These are phyloP conservation scores for Aix galericulata DNA, from an alignment of 2,113 vertebrate species.

Conservation along the genomic window DNA sequence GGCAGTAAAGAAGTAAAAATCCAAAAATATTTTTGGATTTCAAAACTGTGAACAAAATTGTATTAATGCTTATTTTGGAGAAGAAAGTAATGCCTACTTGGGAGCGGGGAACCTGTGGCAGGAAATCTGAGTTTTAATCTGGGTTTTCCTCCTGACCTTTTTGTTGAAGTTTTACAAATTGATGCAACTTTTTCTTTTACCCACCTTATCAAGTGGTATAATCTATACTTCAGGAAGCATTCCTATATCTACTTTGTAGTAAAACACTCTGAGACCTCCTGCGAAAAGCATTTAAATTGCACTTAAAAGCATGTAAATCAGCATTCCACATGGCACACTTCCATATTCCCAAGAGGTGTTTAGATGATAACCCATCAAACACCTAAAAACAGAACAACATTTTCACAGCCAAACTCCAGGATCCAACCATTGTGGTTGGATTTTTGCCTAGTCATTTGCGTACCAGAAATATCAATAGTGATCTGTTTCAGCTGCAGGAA, in stretches of 20 bases:
- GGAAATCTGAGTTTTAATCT: neutral
- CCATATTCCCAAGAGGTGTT: neutral
- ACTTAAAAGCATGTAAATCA: neutral
- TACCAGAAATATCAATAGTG: neutral
- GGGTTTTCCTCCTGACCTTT: neutral
- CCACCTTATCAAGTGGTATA: neutral
- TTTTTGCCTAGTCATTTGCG: neutral
- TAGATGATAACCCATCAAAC: neutral
- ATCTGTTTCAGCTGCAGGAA: neutral
- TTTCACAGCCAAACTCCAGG: neutral
- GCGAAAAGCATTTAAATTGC: neutral
- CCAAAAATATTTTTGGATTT: neutral
- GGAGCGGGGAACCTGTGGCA: neutral
- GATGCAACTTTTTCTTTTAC: neutral
- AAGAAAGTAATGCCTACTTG: neutral
- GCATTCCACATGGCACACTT: neutral
- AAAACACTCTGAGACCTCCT: neutral
- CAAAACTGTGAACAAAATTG: rapidly evolving
- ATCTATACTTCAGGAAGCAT: neutral
- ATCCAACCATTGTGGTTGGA: neutral
- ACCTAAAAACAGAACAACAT: neutral
- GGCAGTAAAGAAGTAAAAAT: neutral
- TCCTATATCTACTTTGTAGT: neutral
- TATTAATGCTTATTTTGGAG: neutral
- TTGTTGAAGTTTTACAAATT: neutral